Evolutionary conservation across 2,888 invertebrate species (phyloP).

Genomic region (Frankliniella fusca): DNA sequence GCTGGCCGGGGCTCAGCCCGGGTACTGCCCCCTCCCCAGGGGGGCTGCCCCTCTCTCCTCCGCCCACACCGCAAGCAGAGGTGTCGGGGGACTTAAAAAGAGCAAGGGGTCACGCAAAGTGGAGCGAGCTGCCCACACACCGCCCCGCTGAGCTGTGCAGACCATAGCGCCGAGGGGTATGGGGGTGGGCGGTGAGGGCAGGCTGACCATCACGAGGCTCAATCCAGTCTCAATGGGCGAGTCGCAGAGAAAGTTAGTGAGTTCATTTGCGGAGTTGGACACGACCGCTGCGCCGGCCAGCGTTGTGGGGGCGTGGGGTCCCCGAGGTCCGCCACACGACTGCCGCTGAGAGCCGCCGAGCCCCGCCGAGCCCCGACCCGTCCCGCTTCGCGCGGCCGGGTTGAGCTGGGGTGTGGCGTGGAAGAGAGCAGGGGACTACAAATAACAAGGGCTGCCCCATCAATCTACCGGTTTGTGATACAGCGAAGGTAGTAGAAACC

Average conservation of each 20-base stretch:
- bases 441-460: background rate
- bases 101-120: background rate
- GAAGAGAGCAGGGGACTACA: no score
- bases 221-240: background rate
- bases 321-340: background rate
- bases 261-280: slow-evolving; percentile 1
- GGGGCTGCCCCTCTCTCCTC: no score
- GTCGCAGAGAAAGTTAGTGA: background rate
- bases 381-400: background rate
- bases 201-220: background rate
- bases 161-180: background rate
- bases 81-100: no score
- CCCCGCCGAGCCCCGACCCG: no score
- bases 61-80: no score
- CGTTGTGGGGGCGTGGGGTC: background rate
- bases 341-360: background rate
- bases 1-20: no score
- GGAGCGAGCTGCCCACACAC: background rate
- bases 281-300: background rate
- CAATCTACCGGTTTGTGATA: no score
- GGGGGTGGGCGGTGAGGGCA: background rate
- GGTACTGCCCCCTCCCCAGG: no score
- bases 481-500: no score
- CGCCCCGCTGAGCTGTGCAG: no score
- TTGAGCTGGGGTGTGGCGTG: no score